Evolutionary conservation across 2,113 vertebrate species (phyloP).

Genomic region (Chaetops frenatus): DNA sequence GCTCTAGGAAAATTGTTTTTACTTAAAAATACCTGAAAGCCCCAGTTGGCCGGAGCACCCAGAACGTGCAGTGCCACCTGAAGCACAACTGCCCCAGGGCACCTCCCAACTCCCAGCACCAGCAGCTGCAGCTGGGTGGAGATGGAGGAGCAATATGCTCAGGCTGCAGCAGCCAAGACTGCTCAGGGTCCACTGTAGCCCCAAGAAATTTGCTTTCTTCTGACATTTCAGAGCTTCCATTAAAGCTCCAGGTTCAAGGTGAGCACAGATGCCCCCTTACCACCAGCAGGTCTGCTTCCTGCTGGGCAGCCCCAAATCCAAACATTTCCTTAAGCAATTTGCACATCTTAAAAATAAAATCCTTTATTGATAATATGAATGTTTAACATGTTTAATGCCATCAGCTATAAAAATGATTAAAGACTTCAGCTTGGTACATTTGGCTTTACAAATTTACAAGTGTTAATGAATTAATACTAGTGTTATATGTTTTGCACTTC

Average conservation of each 20-base stretch:
- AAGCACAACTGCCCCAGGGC: background rate
- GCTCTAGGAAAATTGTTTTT: accelerated
- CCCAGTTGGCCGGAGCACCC: accelerated
- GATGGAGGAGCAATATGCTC: background rate
- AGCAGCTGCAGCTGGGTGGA: no score
- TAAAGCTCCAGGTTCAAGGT: background rate
- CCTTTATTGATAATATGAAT: conserved; percentile 58
- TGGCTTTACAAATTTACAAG: conserved; percentile 76
- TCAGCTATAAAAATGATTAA: conserved; percentile 74
- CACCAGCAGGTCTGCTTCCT: background rate
- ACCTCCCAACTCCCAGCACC: accelerated
- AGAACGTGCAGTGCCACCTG: background rate
- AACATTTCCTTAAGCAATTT: background rate
- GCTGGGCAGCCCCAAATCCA: background rate
- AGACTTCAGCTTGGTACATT: conserved; percentile 63
- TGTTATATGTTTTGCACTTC: conserved; percentile 48
- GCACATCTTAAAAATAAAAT: conserved; percentile 67
- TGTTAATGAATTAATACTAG: conserved; percentile 64
- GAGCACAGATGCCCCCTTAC: accelerated
- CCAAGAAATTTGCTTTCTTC: background rate
- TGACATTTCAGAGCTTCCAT: background rate
- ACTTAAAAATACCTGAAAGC: background rate
- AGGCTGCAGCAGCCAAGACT: background rate
- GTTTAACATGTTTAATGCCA: conserved; percentile 73
- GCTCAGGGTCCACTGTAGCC: accelerated